phyloP scores from a whole-genome alignment of 35 echinoderm and acorn worm species.

The Nesometra sesokonis region DNA sequence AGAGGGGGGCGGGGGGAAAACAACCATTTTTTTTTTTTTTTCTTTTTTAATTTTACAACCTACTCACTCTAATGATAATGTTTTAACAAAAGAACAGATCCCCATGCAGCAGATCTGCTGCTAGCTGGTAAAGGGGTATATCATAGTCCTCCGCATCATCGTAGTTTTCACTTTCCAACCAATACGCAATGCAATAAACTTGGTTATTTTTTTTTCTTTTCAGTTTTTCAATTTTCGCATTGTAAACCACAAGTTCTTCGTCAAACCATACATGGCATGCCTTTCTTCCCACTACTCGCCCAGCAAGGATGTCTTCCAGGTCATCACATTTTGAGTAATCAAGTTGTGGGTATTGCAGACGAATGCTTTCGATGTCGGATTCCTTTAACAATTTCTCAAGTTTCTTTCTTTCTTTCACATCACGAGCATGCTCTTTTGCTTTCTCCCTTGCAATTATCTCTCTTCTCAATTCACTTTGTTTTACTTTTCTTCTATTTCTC shows the following conservation, averaged over 20 bases:
- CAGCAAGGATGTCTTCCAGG: background rate
- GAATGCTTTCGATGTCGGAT: background rate
- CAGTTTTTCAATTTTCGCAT: slow-evolving; percentile 20
- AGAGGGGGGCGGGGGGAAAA: too few relatives aligned
- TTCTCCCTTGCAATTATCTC: background rate
- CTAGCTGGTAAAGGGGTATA: slow-evolving; percentile 2
- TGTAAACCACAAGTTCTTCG: background rate
- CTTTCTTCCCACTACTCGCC: background rate
- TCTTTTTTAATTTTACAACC: too few relatives aligned
- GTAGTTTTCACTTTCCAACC: background rate
- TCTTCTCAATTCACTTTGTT: background rate
- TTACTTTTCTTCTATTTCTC: background rate
- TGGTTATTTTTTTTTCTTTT: slow-evolving; percentile 6
- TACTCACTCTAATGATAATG: too few relatives aligned
- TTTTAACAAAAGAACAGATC: too few relatives aligned
- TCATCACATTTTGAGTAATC: background rate
- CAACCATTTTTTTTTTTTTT: too few relatives aligned
- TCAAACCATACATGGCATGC: slow-evolving; percentile 24
- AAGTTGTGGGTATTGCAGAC: background rate
- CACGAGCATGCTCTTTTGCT: background rate
- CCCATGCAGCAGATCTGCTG: slow-evolving; percentile 12
- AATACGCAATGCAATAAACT: background rate
- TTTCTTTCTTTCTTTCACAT: background rate
- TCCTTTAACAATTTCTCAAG: background rate
- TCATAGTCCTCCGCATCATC: slow-evolving; percentile 15